These are phyloP conservation scores for Nothoprocta pentlandii DNA, from an alignment of 2,113 vertebrate genomes.

Conservation along the genomic window DNA sequence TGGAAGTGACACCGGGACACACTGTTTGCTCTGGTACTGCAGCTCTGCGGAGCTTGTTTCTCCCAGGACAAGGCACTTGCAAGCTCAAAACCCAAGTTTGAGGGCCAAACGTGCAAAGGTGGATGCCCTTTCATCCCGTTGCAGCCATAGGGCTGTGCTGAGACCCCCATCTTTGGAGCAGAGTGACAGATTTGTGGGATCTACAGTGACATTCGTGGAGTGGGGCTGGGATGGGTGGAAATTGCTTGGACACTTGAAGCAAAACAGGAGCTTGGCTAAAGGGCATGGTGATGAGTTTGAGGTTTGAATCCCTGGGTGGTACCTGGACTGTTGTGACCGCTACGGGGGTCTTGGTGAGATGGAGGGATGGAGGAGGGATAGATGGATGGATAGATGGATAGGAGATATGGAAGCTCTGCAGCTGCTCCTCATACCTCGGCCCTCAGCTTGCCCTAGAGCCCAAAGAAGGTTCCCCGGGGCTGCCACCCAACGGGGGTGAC, in stretches of 20 bases:
- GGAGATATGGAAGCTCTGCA: accelerated
- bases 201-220: background rate
- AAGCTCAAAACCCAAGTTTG: background rate
- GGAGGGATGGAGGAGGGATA: background rate
- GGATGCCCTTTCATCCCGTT: background rate
- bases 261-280: background rate
- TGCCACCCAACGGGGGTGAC: background rate
- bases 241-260: background rate
- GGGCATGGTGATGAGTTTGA: background rate
- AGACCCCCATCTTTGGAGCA: background rate
- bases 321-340: accelerated
- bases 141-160: background rate
- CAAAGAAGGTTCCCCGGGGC: background rate
- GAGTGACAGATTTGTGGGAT: background rate
- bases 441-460: background rate
- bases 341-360: background rate
- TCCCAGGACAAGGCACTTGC: background rate
- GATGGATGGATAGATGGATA: background rate
- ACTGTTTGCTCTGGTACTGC: accelerated
- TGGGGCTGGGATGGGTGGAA: accelerated
- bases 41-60: background rate
- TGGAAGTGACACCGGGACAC: background rate
- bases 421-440: background rate
- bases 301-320: background rate
- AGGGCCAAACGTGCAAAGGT: background rate